These are phyloP conservation scores for Sternarchorhynchus goeldii DNA, from an alignment of 2,797 vertebrate genomes.

Conservation along the genomic window DNA sequence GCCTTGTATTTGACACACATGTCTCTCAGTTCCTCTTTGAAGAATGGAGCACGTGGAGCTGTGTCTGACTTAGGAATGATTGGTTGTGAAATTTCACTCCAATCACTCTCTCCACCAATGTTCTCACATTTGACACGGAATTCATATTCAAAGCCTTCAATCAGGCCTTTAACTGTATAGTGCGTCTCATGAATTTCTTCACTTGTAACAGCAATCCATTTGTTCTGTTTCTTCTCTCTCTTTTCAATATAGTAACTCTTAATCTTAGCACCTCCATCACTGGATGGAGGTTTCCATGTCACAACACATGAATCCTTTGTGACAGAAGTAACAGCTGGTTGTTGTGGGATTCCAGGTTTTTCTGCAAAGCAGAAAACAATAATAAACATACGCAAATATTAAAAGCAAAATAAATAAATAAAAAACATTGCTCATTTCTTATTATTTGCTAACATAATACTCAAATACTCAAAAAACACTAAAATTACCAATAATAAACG, in stretches of 20 bases:
- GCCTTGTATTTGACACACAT: conserved; percentile 92
- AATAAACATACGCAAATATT: conserved; percentile 9
- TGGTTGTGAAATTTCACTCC: conserved; percentile 92
- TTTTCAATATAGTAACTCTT: conserved; percentile 94
- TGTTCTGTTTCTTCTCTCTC: conserved; percentile 98
- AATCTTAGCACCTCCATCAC: conserved; percentile 95
- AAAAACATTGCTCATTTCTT: not conserved
- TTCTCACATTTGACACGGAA: conserved; percentile 99
- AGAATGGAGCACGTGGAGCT: conserved; percentile 85
- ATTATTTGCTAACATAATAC: not conserved
- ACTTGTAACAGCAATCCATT: conserved; percentile 93
- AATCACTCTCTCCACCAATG: conserved; percentile 95
- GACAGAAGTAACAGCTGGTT: conserved; percentile 84
- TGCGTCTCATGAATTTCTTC: conserved; percentile 88
- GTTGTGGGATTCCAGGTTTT: conserved; percentile 90
- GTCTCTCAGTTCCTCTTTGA: conserved; percentile 97
- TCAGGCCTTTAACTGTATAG: conserved; percentile 85
- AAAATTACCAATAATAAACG: not conserved
- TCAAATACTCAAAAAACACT: not conserved
- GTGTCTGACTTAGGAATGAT: conserved; percentile 91
- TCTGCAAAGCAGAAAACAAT: conserved; percentile 69
- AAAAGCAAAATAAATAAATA: not conserved
- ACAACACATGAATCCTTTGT: conserved; percentile 93
- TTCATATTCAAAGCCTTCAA: conserved; percentile 97
- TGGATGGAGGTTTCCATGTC: conserved; percentile 93